Percentiles rank a stretch among this genome's conserved stretches.
Conservation (phyloP, 2,888 invertebrate species). For the Noctua fimbriata region DNA sequence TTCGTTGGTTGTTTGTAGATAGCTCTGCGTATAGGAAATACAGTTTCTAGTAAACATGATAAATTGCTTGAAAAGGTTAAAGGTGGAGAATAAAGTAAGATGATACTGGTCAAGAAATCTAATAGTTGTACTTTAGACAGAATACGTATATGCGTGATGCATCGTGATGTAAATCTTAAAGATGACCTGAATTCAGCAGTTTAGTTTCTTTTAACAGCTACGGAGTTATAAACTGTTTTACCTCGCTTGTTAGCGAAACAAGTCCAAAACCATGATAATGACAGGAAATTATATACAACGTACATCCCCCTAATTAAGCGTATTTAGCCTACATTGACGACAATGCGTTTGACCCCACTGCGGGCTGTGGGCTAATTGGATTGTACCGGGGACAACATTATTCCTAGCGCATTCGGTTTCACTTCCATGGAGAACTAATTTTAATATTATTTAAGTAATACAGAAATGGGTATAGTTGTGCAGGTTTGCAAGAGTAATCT, state of each 20-base stretch:
- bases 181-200: neutral
- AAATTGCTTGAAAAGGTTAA: conserved; percentile 12
- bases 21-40: conserved; percentile 10
- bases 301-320: conserved; percentile 78
- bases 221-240: conserved; percentile 9
- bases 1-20: conserved; percentile 21
- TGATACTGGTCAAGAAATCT: neutral
- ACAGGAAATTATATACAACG: conserved; percentile 71
- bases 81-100: neutral
- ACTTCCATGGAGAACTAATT: conserved; percentile 35
- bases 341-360: conserved; percentile 76
- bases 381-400: conserved; percentile 65
- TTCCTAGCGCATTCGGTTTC: conserved; percentile 47
- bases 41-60: conserved; percentile 28
- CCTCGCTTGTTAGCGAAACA: conserved; percentile 35
- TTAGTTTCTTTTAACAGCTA: neutral
- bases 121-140: no score
- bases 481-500: neutral
- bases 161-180: neutral
- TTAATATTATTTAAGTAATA: neutral
- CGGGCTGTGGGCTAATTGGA: conserved; percentile 70
- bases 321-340: conserved; percentile 77
- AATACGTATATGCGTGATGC: no score
- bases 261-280: conserved; percentile 61
- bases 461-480: neutral